Conservation (phyloP, 2,888 invertebrate species). For the Agrotis ipsilon region DNA sequence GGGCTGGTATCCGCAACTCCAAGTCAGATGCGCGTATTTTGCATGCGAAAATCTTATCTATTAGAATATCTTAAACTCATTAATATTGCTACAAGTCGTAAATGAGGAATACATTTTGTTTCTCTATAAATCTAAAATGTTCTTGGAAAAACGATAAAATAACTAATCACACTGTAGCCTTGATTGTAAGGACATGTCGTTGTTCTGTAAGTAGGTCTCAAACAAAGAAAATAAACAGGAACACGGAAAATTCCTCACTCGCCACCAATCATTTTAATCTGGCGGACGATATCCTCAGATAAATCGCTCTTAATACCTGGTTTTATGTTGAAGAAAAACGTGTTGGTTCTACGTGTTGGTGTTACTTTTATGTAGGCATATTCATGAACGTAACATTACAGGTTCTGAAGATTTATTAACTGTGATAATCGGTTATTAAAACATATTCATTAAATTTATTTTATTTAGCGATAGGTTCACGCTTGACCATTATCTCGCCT, state of each 20-base stretch:
- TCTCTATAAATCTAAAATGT: not conserved
- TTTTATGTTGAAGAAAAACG: constrained; percentile 30
- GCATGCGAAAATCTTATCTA: no score
- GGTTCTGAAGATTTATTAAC: not conserved
- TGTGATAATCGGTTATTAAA: not conserved
- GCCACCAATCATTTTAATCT: constrained; percentile 25
- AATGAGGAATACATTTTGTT: not conserved
- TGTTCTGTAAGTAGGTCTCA: constrained; percentile 37
- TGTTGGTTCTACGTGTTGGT: constrained; percentile 10
- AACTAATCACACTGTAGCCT: constrained; percentile 11
- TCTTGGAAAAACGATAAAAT: not conserved
- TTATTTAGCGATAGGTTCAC: no score
- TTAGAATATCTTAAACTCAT: not conserved
- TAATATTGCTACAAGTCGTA: not conserved
- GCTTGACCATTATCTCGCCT: no score
- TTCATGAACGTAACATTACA: not conserved
- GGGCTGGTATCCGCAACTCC: no score
- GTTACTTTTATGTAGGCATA: constrained; percentile 10
- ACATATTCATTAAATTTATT: not conserved
- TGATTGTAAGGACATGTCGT: constrained; percentile 20
- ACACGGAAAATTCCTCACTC: constrained; percentile 11
- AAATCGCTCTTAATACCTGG: constrained; percentile 15
- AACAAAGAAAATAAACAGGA: constrained; percentile 31
- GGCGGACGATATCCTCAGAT: constrained; percentile 9
- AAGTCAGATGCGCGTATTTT: no score